These are phyloP conservation scores for Notodonta dromedarius DNA, from an alignment of 2,888 invertebrate genomes.

Conservation along the genomic window DNA sequence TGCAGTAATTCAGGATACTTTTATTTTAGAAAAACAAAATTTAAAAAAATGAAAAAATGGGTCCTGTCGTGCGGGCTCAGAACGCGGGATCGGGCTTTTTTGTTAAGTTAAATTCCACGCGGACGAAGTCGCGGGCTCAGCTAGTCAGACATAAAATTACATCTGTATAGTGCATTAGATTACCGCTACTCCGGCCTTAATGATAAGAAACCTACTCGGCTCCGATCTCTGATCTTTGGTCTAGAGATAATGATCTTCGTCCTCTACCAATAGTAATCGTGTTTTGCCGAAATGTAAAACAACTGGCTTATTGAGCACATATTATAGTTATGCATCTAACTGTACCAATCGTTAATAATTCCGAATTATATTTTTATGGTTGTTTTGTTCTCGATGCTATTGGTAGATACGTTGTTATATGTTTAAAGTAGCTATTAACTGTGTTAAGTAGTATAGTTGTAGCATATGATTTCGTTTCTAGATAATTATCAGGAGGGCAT, in stretches of 20 bases:
- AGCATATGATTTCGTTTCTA: too few relatives aligned
- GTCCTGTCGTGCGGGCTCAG: too few relatives aligned
- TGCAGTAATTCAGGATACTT: too few relatives aligned
- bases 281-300: not conserved
- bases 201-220: constrained; percentile 19
- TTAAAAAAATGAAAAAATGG: too few relatives aligned
- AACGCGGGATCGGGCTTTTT: too few relatives aligned
- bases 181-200: constrained; percentile 24
- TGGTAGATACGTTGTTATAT: not conserved
- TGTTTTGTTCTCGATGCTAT: not conserved
- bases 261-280: constrained; percentile 19
- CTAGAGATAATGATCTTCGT: constrained; percentile 22
- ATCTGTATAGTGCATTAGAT: not conserved
- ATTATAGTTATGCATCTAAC: constrained; percentile 2
- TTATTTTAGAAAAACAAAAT: too few relatives aligned
- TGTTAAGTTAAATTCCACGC: too few relatives aligned
- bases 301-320: not conserved
- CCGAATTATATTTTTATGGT: not conserved
- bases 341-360: not conserved
- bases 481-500: too few relatives aligned
- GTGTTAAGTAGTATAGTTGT: too few relatives aligned
- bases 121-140: too few relatives aligned
- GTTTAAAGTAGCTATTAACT: too few relatives aligned
- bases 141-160: constrained; percentile 11
- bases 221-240: constrained; percentile 13